Conservation (phyloP, 2,888 invertebrate genomes). For the Agrochola litura region DNA sequence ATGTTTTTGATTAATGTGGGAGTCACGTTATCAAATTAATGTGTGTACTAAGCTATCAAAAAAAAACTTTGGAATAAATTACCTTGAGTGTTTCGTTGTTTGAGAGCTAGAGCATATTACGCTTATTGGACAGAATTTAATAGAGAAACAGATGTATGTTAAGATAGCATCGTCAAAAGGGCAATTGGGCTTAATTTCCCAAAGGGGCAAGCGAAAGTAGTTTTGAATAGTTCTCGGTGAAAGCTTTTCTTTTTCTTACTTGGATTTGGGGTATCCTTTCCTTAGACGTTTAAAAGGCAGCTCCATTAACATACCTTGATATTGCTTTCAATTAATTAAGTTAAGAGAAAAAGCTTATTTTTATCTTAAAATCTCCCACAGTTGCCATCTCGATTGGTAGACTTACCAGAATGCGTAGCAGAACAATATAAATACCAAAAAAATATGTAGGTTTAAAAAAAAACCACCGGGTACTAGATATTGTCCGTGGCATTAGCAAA, state of each 20-base stretch:
- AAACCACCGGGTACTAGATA: not conserved
- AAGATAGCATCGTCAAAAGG: constrained; percentile 58
- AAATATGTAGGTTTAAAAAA: not conserved
- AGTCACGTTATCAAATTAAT: too few relatives aligned
- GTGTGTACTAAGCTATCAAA: not conserved
- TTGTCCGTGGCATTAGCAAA: not conserved
- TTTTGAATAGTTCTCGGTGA: constrained; percentile 62
- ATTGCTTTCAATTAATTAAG: constrained; percentile 36
- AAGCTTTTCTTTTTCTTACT: constrained; percentile 46
- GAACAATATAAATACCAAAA: not conserved
- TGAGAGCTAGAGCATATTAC: constrained; percentile 25
- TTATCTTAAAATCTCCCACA: not conserved
- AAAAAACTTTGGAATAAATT: not conserved
- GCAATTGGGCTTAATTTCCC: constrained; percentile 65
- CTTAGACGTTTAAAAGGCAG: constrained; percentile 25
- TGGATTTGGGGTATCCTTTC: constrained; percentile 29
- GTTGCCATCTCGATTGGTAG: not conserved
- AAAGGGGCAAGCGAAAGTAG: constrained; percentile 53
- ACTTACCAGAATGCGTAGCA: too few relatives aligned
- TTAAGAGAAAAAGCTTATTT: not conserved
- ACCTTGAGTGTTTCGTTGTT: constrained; percentile 4
- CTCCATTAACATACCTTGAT: constrained; percentile 13
- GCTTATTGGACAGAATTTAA: constrained; percentile 54
- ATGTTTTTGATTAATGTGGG: not conserved
- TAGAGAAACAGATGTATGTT: constrained; percentile 52